Conservation (phyloP, 2,888 invertebrate genomes). For the Sceliomorpha sp. region DNA sequence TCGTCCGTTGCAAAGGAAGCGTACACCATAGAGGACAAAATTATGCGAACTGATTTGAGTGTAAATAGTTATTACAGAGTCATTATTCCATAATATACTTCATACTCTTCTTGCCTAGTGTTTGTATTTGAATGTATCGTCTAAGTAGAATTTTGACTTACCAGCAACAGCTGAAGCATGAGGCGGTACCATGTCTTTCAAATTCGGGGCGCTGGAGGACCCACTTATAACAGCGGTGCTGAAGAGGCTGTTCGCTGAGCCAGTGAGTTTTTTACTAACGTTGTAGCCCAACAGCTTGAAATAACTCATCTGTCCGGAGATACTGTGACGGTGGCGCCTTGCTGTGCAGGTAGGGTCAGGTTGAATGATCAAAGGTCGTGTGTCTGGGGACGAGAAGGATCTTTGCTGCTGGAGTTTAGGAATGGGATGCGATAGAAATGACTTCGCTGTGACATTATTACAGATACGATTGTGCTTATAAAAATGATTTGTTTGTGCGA, state of each 20-base stretch:
- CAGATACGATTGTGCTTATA: constrained; percentile 45
- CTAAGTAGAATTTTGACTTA: too few relatives aligned
- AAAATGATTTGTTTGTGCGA: constrained; percentile 39
- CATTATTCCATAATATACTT: too few relatives aligned
- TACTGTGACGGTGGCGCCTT: constrained; percentile 96
- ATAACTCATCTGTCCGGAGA: constrained; percentile 97
- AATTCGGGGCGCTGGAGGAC: constrained; percentile 94
- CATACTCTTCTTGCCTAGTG: too few relatives aligned
- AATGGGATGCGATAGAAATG: constrained; percentile 55
- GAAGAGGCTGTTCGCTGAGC: constrained; percentile 92
- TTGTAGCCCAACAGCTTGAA: constrained; percentile 93
- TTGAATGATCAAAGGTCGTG: constrained; percentile 79
- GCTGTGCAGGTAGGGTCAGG: constrained; percentile 81
- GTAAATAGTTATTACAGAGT: too few relatives aligned
- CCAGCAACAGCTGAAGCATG: constrained; percentile 87
- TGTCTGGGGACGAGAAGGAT: constrained; percentile 78
- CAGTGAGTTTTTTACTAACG: constrained; percentile 85
- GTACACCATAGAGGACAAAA: too few relatives aligned
- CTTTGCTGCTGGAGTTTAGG: constrained; percentile 74
- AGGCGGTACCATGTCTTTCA: constrained; percentile 92
- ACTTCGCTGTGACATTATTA: constrained; percentile 19
- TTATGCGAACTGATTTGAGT: too few relatives aligned
- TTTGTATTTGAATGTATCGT: too few relatives aligned
- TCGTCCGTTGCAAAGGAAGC: too few relatives aligned
- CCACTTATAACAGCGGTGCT: constrained; percentile 98